These are phyloP conservation scores for Halcyon badia DNA, from an alignment of 2,797 vertebrate genomes.

Conservation along the genomic window DNA sequence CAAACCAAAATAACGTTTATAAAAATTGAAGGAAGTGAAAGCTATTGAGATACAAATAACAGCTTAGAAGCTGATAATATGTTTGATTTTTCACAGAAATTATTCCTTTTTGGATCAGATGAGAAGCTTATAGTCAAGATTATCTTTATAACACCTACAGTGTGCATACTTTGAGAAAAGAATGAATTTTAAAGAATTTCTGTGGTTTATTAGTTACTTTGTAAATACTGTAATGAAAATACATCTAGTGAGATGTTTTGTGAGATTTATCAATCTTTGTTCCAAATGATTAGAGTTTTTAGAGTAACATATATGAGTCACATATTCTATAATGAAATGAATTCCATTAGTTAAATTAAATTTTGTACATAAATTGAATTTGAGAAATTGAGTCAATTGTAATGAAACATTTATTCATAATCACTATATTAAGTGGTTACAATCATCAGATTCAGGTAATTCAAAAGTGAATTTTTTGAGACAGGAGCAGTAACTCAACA, in stretches of 20 bases:
- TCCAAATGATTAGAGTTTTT: conserved; percentile 11
- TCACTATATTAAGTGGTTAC: neutral
- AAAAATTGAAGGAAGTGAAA: neutral
- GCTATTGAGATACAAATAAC: neutral
- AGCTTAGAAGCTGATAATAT: neutral
- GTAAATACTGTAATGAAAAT: neutral
- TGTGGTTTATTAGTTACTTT: conserved; percentile 1
- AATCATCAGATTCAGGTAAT: neutral
- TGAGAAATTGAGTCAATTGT: conserved; percentile 10
- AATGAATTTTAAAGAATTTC: neutral
- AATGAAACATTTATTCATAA: conserved; percentile 22
- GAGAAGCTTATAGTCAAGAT: neutral
- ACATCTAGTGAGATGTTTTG: neutral
- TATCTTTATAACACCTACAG: neutral
- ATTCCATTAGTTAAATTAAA: conserved; percentile 53
- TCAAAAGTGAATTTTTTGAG: neutral
- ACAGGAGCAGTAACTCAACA: neutral
- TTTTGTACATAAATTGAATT: conserved; percentile 13
- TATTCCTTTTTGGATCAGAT: accelerated
- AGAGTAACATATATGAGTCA: neutral
- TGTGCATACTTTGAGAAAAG: neutral
- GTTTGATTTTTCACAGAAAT: neutral
- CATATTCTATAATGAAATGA: conserved; percentile 16
- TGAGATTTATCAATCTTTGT: conserved; percentile 8
- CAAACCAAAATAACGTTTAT: neutral